Evolutionary conservation across 2,113 vertebrate genomes (phyloP), one percentile per base, ranked within the genome.

Genomic region (Odocoileus virginianus): DNA sequence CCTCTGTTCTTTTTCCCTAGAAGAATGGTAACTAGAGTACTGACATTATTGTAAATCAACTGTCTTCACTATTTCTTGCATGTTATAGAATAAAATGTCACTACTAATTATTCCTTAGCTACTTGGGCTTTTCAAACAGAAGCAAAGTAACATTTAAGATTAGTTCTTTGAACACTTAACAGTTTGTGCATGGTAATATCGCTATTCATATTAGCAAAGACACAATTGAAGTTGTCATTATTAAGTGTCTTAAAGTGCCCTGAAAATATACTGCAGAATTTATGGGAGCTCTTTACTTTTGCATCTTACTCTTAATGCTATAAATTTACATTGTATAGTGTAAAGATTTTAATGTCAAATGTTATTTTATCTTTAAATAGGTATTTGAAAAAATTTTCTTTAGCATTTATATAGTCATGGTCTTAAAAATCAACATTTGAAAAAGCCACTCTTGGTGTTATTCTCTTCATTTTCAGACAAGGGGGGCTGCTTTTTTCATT

Each of bases 401-500:
- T 76, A 94, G 50, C 45, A 87, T 98, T 94, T 95, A 1, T 94
- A n/a, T 95, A 47, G 5, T 90, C 36, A 45, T 86, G 3, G 4
- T 91, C 50, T 88, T 97, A 92, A 94, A 74, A 94, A 57, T 95
- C 43, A 88, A 21, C 52, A 27, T 67, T 91, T 95, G 4, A 86
- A 89, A 89, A 89, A 64, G 36, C 33, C 28, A 55, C 71, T 23
- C 27, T 97, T 78, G 57, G 0, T 58, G 55, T 57, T 58, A 54
- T 54, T 87, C 87, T 95, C 36, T 96, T 88, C 87, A 30, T 98
- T 98, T 97, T 40, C 98, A 99, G 99, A 99, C 99, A 61, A 99
- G 99, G 98, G 99, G 99, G n/a, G 99, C 99, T 95, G 99, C 99
- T 25, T 99, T 99, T 98, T 99, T 99, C 98, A 99, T 99, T 98